Percentiles rank a stretch among this genome's conserved stretches.
phyloP scores from a whole-genome alignment of 2,888 invertebrate genomes.

The Luperina nickerlii region DNA sequence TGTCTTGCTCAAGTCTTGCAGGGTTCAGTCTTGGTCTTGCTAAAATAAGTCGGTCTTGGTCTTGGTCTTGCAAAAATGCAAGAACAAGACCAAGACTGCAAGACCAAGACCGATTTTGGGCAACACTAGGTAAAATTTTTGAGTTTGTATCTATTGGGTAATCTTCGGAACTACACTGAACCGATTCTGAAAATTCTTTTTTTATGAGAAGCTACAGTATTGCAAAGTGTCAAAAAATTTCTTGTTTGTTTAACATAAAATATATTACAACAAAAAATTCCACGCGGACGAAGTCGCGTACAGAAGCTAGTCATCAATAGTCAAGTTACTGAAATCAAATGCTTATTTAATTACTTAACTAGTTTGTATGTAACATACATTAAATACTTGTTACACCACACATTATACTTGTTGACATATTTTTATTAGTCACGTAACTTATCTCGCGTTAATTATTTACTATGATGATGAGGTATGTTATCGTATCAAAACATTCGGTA shows the following conservation, averaged over 20 bases:
- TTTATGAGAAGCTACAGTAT: neutral
- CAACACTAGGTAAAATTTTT: neutral
- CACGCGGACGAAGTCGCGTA: neutral
- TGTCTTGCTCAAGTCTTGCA: no score
- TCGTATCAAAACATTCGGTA: constrained; percentile 43
- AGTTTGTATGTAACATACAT: neutral
- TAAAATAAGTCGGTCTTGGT: no score
- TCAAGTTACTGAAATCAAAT: neutral
- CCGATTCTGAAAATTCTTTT: neutral
- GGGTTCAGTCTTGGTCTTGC: no score
- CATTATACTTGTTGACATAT: constrained; percentile 27
- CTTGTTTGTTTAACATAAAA: neutral
- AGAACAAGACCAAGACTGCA: no score
- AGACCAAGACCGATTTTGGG: no score
- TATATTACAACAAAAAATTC: neutral
- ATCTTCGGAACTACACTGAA: neutral
- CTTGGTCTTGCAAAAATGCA: no score
- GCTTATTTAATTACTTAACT: neutral
- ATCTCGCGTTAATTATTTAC: constrained; percentile 46
- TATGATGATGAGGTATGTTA: constrained; percentile 27
- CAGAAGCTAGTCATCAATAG: neutral
- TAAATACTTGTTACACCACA: neutral
- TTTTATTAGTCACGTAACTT: constrained; percentile 41
- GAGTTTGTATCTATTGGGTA: neutral
- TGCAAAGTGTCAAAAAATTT: neutral